A percentile compares a stretch with the other conserved stretches of the same genome.
These are phyloP conservation scores for Alethe diademata DNA, from an alignment of 2,113 vertebrate species.

Conservation along the genomic window DNA sequence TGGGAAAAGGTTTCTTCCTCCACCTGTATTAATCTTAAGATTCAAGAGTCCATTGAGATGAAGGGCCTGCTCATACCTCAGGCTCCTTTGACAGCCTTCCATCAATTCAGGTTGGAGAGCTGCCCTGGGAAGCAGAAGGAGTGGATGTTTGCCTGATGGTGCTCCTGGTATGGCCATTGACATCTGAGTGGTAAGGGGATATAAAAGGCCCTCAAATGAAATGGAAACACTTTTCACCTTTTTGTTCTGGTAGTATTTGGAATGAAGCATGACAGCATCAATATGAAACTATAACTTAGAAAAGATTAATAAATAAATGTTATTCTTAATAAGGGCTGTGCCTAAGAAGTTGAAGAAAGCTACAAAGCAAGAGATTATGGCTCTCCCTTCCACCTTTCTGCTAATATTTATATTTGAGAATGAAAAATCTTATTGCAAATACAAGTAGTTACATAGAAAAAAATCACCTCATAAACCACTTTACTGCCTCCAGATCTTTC, in stretches of 20 bases:
- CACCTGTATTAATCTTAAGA: background rate
- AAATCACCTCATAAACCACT: background rate
- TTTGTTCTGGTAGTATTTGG: background rate
- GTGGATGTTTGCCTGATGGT: accelerated
- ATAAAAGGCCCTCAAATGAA: background rate
- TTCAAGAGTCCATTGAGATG: background rate
- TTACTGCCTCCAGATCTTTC: background rate
- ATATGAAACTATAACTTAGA: background rate
- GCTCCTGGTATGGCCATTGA: background rate
- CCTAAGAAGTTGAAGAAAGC: background rate
- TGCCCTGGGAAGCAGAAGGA: background rate
- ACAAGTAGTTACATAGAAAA: background rate
- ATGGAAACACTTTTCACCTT: background rate
- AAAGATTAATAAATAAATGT: background rate
- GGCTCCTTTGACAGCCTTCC: background rate
- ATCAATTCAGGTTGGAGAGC: background rate
- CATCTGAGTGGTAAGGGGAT: background rate
- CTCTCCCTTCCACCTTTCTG: background rate
- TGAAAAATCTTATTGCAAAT: background rate
- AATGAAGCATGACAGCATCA: background rate
- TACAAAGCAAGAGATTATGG: background rate
- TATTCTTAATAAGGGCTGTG: background rate
- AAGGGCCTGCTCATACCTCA: background rate
- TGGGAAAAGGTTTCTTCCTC: background rate
- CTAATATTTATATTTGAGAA: background rate